Evolutionary conservation across 2,888 invertebrate species (phyloP), one percentile per base, ranked within the genome.

Genomic region (Hyles lineata): DNA sequence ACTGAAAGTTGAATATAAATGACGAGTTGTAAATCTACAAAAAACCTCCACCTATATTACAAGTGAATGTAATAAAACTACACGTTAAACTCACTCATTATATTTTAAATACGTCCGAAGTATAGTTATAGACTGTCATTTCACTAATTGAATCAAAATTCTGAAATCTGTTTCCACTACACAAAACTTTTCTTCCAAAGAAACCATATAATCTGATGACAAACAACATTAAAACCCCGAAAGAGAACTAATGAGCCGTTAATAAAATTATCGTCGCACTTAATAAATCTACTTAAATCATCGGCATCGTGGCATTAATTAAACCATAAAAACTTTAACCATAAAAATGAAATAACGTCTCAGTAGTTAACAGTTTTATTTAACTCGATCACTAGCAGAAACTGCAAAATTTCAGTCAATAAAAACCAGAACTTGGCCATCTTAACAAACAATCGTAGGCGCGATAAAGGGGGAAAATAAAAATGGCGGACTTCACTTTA

Each of bases 331-430:
- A 80, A 81, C 75, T 81, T 81, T 15, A 23, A 29, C 76, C 75
- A 77, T 80, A 78, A 81, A 78, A 78, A 79, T 78, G 78, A 80
- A 76, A 77, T 76, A 77, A 32, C n/a, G 52, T 19, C 59, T 19
- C 29, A 63, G 32, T 21, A 69, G 59, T 35, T 71, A 71, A 67
- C n/a, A 71, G 52, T 32, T 59, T 71, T 67, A 71, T 73, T 67
- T 73, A n/a, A 43, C 58, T 63, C 35, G 71, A 79, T 79, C 76
- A 78, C 75, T 79, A 77, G 72, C 52, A 32, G 70, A 35, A 80
- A 83, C 76, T 83, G 78, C 71, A 76, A 74, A 77, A 80, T 78
- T 81, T 75, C 25, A 78, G 78, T 75, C 79, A 75, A 83, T 83
- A 79, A 80, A 80, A 80, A 75, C 75, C 79, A 83, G 79, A 79